These are phyloP conservation scores for Patella depressa DNA, from an alignment of 2,888 invertebrate genomes.

Conservation along the genomic window DNA sequence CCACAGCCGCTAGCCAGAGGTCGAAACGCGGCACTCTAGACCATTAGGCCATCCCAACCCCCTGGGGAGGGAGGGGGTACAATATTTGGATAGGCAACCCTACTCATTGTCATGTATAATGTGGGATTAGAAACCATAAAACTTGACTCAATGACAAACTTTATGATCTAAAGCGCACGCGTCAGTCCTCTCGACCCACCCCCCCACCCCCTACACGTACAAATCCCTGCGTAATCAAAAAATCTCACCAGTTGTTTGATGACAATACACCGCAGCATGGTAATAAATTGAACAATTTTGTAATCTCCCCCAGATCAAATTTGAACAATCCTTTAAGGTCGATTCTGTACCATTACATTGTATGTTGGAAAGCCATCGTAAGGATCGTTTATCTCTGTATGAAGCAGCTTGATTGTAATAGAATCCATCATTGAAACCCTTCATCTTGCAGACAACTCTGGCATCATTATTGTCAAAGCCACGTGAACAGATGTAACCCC, in stretches of 20 bases:
- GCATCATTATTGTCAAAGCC: slow-evolving; percentile 51
- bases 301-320: slow-evolving; percentile 40
- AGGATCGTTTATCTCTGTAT: background rate
- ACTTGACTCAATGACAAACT: no score
- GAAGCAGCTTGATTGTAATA: background rate
- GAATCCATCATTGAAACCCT: slow-evolving; percentile 28
- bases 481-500: slow-evolving; percentile 50
- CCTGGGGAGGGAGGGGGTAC: no score
- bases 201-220: no score
- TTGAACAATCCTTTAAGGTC: slow-evolving; percentile 42
- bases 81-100: no score
- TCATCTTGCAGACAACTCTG: slow-evolving; percentile 47
- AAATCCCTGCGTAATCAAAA: no score
- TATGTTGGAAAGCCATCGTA: slow-evolving; percentile 51
- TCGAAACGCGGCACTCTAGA: no score
- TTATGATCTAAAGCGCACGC: no score
- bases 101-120: no score
- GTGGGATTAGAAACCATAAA: no score
- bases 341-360: slow-evolving; percentile 49
- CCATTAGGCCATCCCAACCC: no score
- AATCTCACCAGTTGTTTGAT: slow-evolving; percentile 40
- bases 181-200: no score
- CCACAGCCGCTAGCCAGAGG: no score
- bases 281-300: slow-evolving; percentile 35
- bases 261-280: slow-evolving; percentile 52